phyloP scores from a whole-genome alignment of 1,140 invertebrate species.

The Ridgeia piscesae region DNA sequence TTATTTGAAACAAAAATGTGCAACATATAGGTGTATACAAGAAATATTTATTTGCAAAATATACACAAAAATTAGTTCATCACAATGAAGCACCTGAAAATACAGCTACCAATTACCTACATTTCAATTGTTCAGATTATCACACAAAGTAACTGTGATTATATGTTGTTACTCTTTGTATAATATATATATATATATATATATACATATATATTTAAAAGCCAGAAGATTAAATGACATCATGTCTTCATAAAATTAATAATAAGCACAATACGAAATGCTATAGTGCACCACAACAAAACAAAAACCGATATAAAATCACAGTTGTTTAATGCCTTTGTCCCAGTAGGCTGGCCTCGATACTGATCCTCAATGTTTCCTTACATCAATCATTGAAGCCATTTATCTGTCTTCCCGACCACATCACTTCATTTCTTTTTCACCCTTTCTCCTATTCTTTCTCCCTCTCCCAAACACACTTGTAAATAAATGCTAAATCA shows the following conservation, averaged over 20 bases:
- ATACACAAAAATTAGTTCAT: too few species aligned
- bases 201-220: background rate
- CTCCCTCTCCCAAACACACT: background rate
- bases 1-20: background rate
- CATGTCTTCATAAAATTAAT: background rate
- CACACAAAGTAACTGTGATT: too few species aligned
- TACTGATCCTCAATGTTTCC: too few species aligned
- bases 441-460: too few species aligned
- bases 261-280: background rate
- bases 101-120: too few species aligned
- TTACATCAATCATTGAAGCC: too few species aligned
- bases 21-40: background rate
- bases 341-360: too few species aligned
- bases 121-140: too few species aligned
- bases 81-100: background rate
- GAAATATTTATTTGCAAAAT: background rate
- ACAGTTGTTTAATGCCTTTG: too few species aligned
- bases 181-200: background rate
- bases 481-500: background rate
- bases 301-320: background rate
- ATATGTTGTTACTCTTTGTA: too few species aligned
- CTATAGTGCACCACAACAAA: background rate
- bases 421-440: too few species aligned
- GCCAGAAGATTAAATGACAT: background rate
- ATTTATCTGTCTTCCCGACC: too few species aligned